Conservation (phyloP, 1,140 invertebrate genomes). For the Temnothorax curvispinosus region DNA sequence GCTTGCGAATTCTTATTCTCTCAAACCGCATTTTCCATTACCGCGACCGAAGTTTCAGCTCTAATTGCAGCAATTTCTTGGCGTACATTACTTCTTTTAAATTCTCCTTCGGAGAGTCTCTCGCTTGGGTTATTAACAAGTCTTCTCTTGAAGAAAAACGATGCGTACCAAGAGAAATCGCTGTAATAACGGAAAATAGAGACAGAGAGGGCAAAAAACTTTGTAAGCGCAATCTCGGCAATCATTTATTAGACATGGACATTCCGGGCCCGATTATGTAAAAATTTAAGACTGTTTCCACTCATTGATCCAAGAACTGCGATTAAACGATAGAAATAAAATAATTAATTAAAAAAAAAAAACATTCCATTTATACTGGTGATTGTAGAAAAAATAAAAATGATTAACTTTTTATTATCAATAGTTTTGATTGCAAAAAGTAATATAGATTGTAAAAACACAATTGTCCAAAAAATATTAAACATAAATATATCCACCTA, state of each 20-base stretch:
- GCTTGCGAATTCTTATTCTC: background rate
- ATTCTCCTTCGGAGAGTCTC: background rate
- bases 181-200: background rate
- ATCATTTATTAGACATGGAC: background rate
- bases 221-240: background rate
- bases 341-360: background rate
- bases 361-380: background rate
- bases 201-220: background rate
- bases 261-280: slow-evolving; percentile 17
- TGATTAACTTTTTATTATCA: background rate
- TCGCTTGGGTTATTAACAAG: background rate
- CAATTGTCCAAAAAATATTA: background rate
- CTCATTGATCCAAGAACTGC: background rate
- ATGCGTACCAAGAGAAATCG: background rate
- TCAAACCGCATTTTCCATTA: slow-evolving; percentile 37
- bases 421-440: background rate
- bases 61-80: slow-evolving; percentile 1
- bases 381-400: background rate
- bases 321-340: background rate
- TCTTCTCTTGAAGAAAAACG: slow-evolving; percentile 1
- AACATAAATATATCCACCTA: background rate
- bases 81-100: background rate
- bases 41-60: background rate
- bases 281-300: slow-evolving; percentile 21
- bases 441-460: background rate